phyloP scores from a whole-genome alignment of 2,113 vertebrate genomes.

The Malaclemys terrapin region DNA sequence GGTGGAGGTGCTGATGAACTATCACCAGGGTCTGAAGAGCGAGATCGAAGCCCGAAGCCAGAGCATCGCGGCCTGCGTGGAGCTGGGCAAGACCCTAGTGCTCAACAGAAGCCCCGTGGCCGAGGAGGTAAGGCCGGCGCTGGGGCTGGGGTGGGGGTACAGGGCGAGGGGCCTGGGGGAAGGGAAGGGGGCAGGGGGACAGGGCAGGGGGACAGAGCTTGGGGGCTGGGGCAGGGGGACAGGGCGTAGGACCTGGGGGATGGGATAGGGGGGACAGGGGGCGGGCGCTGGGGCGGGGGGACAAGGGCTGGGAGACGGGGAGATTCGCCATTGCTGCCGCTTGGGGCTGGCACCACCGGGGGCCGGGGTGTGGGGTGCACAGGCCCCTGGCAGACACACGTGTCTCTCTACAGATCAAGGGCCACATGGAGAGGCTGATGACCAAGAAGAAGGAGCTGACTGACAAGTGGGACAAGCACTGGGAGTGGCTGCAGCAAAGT shows the following conservation, averaged over 20 bases:
- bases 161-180: too few species aligned
- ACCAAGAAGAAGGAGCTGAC: conserved; percentile 89
- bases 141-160: too few species aligned
- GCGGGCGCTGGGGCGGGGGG: too few species aligned
- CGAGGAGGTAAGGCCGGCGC: conserved; percentile 84
- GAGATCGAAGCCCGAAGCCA: conserved; percentile 89
- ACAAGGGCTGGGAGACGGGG: too few species aligned
- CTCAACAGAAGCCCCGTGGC: conserved; percentile 88
- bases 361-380: neutral
- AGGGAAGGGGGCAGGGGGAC: too few species aligned
- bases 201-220: too few species aligned
- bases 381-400: neutral
- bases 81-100: conserved; percentile 91
- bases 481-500: conserved; percentile 95
- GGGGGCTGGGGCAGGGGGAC: too few species aligned
- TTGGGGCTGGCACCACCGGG: too few species aligned
- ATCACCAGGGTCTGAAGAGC: conserved; percentile 93
- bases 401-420: conserved; percentile 83
- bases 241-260: too few species aligned
- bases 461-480: conserved; percentile 95
- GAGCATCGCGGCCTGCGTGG: conserved; percentile 87
- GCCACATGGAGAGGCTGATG: conserved; percentile 90
- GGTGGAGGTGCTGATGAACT: conserved; percentile 95
- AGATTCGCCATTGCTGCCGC: too few species aligned
- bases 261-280: too few species aligned